Base-by-base conservation (phyloP, 2,113 vertebrate species). In the Anarhynchus alexandrinus region DNA sequence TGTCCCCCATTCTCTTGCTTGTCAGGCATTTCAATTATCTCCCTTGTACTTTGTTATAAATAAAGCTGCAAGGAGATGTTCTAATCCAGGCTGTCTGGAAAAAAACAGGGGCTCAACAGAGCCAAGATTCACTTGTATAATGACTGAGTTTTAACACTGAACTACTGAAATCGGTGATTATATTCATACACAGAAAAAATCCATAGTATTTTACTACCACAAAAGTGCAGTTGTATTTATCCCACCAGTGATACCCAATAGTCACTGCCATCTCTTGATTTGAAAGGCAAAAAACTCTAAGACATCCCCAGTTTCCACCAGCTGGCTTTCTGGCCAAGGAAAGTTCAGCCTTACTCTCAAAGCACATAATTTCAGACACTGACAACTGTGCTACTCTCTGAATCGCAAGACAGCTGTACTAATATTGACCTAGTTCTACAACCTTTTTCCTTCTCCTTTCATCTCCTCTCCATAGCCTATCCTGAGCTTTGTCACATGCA, bases 21-120 rank as follows among this genome's bases (percentile, higher is more conserved):
- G 49, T 92, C 86, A 83, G 67, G 57, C 62, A 87, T 96, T 96
- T 96, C 93, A 91, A 7, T 87, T 90, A 93, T 82, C 64, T 95
- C 69, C 58, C 47, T 93, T 54, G 55, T 78, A 76, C 69, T 82
- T 61, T 11, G 30, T 95, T 95, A 95, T 66, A 95, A 94, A 92
- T 86, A 95, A 95, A 96, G n/a, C 59, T 95, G 49, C 40, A 69
- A 88, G 36, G 45, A 83, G 45, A 91, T 69, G 16, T 85, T 93
- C 80, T 84, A 82, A 95, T 70, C 62, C 61, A 93, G 55, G 25
- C 57, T 59, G 11, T 25, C 80, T 66, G 27, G 40, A 78, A 91
- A 96, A 96, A 96, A 82, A 6, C 38, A 93, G 94, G 69, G 55
- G 38, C 40, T 91, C 65, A 42, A 49, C 88, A 69, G 52, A 94